Percentiles rank a stretch among this genome's conserved stretches.
These are phyloP conservation scores for Molossus molossus DNA, from an alignment of 2,797 vertebrate species.

Conservation along the genomic window DNA sequence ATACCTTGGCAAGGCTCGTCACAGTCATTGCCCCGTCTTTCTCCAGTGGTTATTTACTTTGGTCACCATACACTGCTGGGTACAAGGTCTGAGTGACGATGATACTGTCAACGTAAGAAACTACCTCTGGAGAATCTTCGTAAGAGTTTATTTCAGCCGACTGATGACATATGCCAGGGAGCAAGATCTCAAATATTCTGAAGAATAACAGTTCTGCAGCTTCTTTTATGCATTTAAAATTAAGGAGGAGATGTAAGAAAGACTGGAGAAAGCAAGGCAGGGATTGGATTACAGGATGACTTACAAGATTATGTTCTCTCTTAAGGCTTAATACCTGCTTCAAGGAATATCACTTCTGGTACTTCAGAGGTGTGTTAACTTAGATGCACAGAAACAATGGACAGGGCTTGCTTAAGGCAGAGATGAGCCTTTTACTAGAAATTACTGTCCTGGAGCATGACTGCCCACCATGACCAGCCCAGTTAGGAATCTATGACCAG, in stretches of 20 bases:
- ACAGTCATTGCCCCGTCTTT: background rate
- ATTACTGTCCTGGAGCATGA: background rate
- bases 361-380: too few species aligned
- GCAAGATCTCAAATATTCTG: background rate
- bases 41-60: background rate
- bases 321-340: too few species aligned
- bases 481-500: background rate
- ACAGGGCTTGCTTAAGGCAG: too few species aligned
- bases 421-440: background rate
- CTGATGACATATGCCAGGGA: background rate
- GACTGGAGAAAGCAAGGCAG: too few species aligned
- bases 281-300: too few species aligned
- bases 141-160: background rate
- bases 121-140: background rate
- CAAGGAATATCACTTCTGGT: too few species aligned
- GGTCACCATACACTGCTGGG: background rate
- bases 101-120: background rate
- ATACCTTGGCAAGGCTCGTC: background rate
- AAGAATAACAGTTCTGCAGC: too few species aligned
- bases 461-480: background rate
- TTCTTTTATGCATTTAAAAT: too few species aligned
- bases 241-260: too few species aligned
- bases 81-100: background rate
- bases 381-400: too few species aligned
- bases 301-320: too few species aligned